Conservation (phyloP, 2,888 invertebrate species). For the Zelleria hepariella region DNA sequence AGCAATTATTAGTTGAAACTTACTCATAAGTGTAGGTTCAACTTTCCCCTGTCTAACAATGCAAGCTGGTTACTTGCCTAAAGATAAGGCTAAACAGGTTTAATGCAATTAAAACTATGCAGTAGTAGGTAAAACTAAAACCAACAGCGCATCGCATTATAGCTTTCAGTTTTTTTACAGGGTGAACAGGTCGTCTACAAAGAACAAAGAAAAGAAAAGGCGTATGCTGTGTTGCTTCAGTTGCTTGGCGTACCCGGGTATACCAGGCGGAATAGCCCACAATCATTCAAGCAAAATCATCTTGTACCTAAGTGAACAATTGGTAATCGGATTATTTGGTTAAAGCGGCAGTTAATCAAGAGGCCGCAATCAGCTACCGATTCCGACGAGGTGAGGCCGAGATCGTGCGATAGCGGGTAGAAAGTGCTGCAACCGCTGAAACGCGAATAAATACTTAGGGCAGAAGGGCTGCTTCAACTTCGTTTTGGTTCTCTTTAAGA, state of each 20-base stretch:
- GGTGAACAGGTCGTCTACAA: background rate
- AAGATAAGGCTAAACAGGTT: background rate
- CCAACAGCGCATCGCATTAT: too few species aligned
- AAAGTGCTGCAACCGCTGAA: conserved; percentile 32
- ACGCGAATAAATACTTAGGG: background rate
- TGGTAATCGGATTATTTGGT: conserved; percentile 44
- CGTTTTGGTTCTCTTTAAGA: background rate
- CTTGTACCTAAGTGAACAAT: conserved; percentile 23
- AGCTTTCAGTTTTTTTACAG: background rate
- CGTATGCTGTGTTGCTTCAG: background rate
- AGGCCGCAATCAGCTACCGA: conserved; percentile 45
- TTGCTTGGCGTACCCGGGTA: too few species aligned
- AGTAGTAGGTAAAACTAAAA: too few species aligned
- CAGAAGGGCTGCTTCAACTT: background rate
- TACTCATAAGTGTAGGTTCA: background rate
- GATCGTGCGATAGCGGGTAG: conserved; percentile 60
- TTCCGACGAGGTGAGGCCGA: conserved; percentile 37
- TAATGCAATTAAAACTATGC: background rate
- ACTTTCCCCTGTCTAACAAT: background rate
- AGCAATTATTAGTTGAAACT: background rate
- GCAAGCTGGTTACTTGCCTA: background rate
- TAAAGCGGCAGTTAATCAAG: conserved; percentile 41
- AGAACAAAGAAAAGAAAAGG: background rate
- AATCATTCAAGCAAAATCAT: background rate
- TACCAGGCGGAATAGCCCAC: too few species aligned